Evolutionary conservation across 2,113 vertebrate species (phyloP).

Genomic region (Limanda limanda): DNA sequence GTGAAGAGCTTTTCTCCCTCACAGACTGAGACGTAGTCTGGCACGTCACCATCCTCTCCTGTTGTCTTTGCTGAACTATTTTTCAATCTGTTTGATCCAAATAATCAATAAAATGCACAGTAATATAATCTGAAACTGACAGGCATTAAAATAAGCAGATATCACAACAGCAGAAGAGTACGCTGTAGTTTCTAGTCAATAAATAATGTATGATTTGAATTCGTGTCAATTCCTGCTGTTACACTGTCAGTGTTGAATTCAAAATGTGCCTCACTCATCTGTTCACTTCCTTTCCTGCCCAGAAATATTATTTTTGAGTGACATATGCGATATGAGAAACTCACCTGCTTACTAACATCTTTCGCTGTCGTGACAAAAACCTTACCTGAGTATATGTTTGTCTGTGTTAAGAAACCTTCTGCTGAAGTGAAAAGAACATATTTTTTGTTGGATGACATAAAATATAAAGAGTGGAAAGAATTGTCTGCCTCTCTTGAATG

Average conservation of each 20-base stretch:
- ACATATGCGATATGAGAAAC: not conserved
- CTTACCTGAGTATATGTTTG: too few relatives aligned
- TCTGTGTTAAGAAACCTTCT: not conserved
- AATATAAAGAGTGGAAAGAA: too few relatives aligned
- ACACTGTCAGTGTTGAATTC: not conserved
- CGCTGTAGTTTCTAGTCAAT: not conserved
- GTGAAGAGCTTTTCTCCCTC: constrained; percentile 14
- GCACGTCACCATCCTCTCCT: constrained; percentile 1
- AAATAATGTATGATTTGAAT: not conserved
- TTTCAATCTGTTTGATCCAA: not conserved
- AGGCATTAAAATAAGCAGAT: not conserved
- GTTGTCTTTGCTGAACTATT: not conserved
- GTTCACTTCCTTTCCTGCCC: not conserved
- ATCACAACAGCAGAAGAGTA: not conserved
- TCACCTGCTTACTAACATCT: not conserved
- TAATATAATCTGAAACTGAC: not conserved
- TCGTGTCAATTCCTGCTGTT: not conserved
- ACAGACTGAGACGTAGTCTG: not conserved
- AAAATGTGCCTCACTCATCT: not conserved
- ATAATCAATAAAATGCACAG: not conserved
- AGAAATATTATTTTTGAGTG: not conserved
- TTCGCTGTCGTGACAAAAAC: not conserved
- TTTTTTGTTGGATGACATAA: too few relatives aligned
- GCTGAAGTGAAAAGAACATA: not conserved
- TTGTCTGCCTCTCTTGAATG: too few relatives aligned